phyloP scores from a whole-genome alignment of 2,888 invertebrate genomes.

The Hololepta plana region DNA sequence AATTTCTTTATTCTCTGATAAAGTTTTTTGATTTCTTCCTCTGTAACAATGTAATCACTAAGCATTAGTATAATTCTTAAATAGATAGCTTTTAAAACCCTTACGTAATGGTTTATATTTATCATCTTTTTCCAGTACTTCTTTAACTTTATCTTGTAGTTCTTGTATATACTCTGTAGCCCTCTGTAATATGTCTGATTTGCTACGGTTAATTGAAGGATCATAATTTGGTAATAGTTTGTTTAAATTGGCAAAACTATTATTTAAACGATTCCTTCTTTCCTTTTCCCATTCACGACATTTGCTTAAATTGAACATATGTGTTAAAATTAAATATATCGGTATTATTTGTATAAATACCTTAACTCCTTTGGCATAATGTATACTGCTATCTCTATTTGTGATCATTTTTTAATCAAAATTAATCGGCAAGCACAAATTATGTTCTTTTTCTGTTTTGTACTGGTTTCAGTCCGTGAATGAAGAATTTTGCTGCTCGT shows the following conservation, averaged over 20 bases:
- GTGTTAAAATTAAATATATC: background rate
- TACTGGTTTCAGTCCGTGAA: too few relatives aligned
- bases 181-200: conserved; percentile 26
- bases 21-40: conserved; percentile 20
- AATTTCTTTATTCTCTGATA: conserved; percentile 23
- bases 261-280: conserved; percentile 45
- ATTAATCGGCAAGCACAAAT: too few relatives aligned
- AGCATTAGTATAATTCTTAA: too few relatives aligned
- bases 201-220: conserved; percentile 23
- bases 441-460: too few relatives aligned
- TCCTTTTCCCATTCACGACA: conserved; percentile 53
- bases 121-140: conserved; percentile 13
- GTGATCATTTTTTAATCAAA: too few relatives aligned
- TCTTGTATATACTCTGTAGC: conserved; percentile 24
- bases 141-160: conserved; percentile 22
- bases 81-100: conserved; percentile 7
- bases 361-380: conserved; percentile 6
- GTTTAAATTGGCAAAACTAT: conserved; percentile 29
- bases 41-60: conserved; percentile 13
- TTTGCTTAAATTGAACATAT: conserved; percentile 28
- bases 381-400: too few relatives aligned
- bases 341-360: conserved; percentile 3
- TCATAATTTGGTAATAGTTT: conserved; percentile 33
- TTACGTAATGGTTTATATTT: conserved; percentile 13
- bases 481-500: too few relatives aligned